A percentile compares a stretch with the other conserved stretches of the same genome.
These are phyloP conservation scores for Drosophila neonasuta DNA, from an alignment of 2,888 invertebrate genomes.

Conservation along the genomic window DNA sequence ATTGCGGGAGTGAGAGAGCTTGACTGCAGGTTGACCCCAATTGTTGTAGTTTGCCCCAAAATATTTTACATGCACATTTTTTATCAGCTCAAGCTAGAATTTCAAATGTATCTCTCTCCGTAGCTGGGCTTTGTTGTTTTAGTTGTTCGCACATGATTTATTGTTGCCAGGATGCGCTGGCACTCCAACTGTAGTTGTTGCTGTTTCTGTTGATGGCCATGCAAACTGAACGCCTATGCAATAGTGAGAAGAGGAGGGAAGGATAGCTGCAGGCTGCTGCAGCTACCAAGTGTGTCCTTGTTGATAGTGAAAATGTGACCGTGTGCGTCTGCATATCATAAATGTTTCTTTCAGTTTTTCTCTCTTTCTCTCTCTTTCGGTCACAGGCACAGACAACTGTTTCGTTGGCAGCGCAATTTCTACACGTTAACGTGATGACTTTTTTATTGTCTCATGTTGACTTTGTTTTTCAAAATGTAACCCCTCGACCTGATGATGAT, in stretches of 20 bases:
- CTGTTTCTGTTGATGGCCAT: constrained; percentile 58
- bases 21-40: constrained; percentile 64
- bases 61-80: constrained; percentile 72
- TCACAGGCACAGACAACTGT: background rate
- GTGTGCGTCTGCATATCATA: constrained; percentile 24
- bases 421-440: constrained; percentile 61
- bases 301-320: constrained; percentile 62
- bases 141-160: constrained; percentile 53
- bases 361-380: background rate
- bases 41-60: constrained; percentile 53
- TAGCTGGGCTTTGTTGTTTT: constrained; percentile 28
- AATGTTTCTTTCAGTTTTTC: constrained; percentile 14
- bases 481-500: constrained; percentile 25
- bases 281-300: constrained; percentile 28
- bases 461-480: constrained; percentile 24
- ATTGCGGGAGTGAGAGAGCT: background rate
- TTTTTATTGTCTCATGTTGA: constrained; percentile 48
- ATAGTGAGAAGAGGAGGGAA: background rate
- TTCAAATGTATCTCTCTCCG: constrained; percentile 59
- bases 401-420: constrained; percentile 43
- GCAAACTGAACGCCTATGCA: constrained; percentile 25
- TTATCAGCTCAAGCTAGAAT: constrained; percentile 68
- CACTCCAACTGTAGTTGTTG: constrained; percentile 44
- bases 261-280: background rate
- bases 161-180: constrained; percentile 44